A percentile compares a stretch with the other conserved stretches of the same genome.
Conservation (phyloP, 2,888 invertebrate genomes). For the Polymixis flavicincta region DNA sequence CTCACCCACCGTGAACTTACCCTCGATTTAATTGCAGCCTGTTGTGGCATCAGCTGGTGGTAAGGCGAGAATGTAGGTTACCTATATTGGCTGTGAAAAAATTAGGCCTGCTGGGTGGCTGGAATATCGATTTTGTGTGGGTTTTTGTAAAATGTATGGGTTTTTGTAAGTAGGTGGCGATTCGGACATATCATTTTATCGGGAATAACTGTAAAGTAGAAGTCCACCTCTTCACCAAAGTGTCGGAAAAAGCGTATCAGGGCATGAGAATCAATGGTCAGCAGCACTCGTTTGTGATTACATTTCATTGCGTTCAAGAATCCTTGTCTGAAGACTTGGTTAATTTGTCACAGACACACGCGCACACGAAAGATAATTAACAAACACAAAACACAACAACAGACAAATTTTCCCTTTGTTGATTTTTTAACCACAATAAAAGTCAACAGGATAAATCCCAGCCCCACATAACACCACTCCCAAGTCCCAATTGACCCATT, state of each 20-base stretch:
- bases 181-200: too few relatives aligned
- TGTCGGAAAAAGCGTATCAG: neutral
- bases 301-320: neutral
- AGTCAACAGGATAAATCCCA: constrained; percentile 29
- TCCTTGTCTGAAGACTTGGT: neutral
- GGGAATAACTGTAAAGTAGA: too few relatives aligned
- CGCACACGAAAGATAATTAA: too few relatives aligned
- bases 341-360: too few relatives aligned
- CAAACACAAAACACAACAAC: too few relatives aligned
- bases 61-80: constrained; percentile 48
- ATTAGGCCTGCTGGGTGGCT: neutral
- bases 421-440: neutral
- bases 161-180: too few relatives aligned
- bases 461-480: constrained; percentile 36
- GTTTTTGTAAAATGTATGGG: too few relatives aligned
- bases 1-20: constrained; percentile 71
- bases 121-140: constrained; percentile 2
- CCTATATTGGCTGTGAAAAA: constrained; percentile 9
- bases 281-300: too few relatives aligned
- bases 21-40: constrained; percentile 44
- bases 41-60: constrained; percentile 46
- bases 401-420: neutral
- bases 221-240: neutral
- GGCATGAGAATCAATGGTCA: too few relatives aligned
- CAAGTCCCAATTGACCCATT: constrained; percentile 56